Percentiles rank a stretch among this genome's conserved stretches.
These are phyloP conservation scores for Drosophila arizonae DNA, from an alignment of 1,140 invertebrate species.

Conservation along the genomic window DNA sequence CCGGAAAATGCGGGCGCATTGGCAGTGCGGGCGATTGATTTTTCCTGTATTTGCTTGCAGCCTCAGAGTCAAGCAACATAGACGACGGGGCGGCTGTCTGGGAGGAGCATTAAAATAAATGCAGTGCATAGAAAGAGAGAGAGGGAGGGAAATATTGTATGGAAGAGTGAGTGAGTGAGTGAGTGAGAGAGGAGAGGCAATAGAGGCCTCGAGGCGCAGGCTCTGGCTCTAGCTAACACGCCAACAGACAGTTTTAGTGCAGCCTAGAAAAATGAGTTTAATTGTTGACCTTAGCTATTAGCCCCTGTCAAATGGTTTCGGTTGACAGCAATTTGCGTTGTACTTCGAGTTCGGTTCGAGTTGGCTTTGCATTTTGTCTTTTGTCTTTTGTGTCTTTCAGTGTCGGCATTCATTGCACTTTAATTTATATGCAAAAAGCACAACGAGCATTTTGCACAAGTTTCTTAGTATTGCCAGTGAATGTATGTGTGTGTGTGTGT, in stretches of 20 bases:
- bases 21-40: slow-evolving; percentile 79
- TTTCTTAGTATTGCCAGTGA: slow-evolving; percentile 54
- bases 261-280: slow-evolving; percentile 65
- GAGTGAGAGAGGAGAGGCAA: background rate
- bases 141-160: background rate
- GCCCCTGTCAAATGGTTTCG: slow-evolving; percentile 68
- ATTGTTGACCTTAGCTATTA: slow-evolving; percentile 79
- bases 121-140: slow-evolving; percentile 31
- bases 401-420: slow-evolving; percentile 35
- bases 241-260: slow-evolving; percentile 51
- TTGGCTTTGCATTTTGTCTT: background rate
- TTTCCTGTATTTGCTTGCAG: slow-evolving; percentile 66
- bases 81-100: background rate
- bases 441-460: slow-evolving; percentile 48
- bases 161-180: background rate
- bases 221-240: background rate
- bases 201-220: background rate
- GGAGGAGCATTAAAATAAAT: slow-evolving; percentile 64
- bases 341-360: slow-evolving; percentile 1
- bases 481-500: slow-evolving; percentile 1
- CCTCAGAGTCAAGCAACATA: slow-evolving; percentile 38
- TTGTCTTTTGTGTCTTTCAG: slow-evolving; percentile 1
- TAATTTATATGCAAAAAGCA: slow-evolving; percentile 49
- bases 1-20: slow-evolving; percentile 75
- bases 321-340: slow-evolving; percentile 48